phyloP scores from a whole-genome alignment of 2,113 vertebrate genomes.

The Archocentrus centrarchus region DNA sequence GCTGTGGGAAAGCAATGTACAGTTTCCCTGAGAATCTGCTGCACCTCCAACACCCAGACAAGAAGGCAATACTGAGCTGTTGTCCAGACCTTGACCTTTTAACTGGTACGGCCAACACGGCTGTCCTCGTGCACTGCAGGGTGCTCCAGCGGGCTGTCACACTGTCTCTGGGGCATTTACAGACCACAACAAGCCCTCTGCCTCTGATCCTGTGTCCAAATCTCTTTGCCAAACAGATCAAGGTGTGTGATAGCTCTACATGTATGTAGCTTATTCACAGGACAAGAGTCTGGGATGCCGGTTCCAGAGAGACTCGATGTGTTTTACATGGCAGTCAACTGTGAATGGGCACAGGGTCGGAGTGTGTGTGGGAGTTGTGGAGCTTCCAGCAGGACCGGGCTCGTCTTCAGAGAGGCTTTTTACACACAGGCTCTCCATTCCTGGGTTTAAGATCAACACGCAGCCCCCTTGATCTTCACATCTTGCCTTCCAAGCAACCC shows the following conservation, averaged over 20 bases:
- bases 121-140: background rate
- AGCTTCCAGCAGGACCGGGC: constrained; percentile 63
- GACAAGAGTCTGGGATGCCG: constrained; percentile 3
- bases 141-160: constrained; percentile 47
- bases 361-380: constrained; percentile 58
- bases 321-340: constrained; percentile 71
- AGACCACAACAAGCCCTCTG: constrained; percentile 55
- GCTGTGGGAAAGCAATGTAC: constrained; percentile 53
- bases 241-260: background rate
- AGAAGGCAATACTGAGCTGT: constrained; percentile 49
- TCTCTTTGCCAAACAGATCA: constrained; percentile 47
- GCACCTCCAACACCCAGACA: constrained; percentile 33
- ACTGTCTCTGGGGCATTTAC: constrained; percentile 52
- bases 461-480: constrained; percentile 71
- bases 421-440: constrained; percentile 78
- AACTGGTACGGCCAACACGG: constrained; percentile 32
- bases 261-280: constrained; percentile 38
- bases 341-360: constrained; percentile 68
- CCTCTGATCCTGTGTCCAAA: constrained; percentile 29
- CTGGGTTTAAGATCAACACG: constrained; percentile 73
- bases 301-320: constrained; percentile 49
- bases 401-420: constrained; percentile 64
- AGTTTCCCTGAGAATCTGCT: constrained; percentile 44
- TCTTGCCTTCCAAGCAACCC: constrained; percentile 57
- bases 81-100: constrained; percentile 72